Evolutionary conservation across 2,113 vertebrate genomes (phyloP), one percentile per base, ranked within the genome.

Genomic region (Hippocampus zosterae): DNA sequence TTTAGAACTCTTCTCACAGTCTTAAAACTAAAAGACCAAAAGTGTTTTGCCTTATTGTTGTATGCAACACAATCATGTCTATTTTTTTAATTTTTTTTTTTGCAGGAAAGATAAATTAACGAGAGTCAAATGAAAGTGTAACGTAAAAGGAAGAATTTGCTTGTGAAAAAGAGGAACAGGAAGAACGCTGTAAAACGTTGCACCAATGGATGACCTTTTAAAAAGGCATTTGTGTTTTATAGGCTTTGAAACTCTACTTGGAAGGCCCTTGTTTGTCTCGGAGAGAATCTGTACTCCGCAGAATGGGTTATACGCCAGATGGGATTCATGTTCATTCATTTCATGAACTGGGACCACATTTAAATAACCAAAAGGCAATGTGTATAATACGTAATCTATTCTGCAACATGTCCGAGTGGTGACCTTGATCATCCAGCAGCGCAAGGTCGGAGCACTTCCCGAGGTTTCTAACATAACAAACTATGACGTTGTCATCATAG

Each of bases 201-300:
- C 67, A 81, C 87, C 88, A 88, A 69, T 67, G 68, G 80, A 81
- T 85, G 88, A 84, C 74, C 82, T 77, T 76, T 69, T 78, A 69
- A 88, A 85, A 87, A 85, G 81, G 84, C 81, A 85, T 88, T 85
- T 69, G 48, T 72, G 7, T 71, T 88, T 87, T 83, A 85, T 71
- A 80, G 74, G 67, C 66, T 75, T 60, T 68, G 80, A 85, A 81
- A 70, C 76, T 74, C 33, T 67, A 76, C 82, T 87, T 65, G 69
- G 68, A 74, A 69, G 33, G 61, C 67, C 65, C 33, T 81, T 81
- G 80, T 84, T 85, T 81, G 82, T 81, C 76, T 73, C 65, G 68
- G 80, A 78, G 73, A 75, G 73, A 83, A 33, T 77, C 69, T 74
- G 75, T 57, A 57, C 73, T 77, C 69, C 57, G 48, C 68, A 44